Evolutionary conservation across 2,888 invertebrate genomes (phyloP).

Genomic region (Acleris laterana): DNA sequence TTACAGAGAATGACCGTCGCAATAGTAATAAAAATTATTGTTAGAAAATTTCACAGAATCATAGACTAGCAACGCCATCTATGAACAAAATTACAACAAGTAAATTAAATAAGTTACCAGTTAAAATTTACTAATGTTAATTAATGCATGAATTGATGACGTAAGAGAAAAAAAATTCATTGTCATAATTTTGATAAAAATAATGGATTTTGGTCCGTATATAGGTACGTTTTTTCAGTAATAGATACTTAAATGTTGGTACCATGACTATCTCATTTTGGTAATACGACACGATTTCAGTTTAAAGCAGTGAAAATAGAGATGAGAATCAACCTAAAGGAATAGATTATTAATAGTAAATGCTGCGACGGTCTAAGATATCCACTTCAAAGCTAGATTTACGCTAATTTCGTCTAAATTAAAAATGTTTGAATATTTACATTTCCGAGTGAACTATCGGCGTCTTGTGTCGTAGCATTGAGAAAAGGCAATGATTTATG

Average conservation of each 20-base stretch:
- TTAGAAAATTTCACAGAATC: no score
- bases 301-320: background rate
- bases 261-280: no score
- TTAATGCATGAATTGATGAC: background rate
- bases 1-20: slow-evolving; percentile 65
- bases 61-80: background rate
- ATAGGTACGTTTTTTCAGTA: no score
- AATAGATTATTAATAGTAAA: background rate
- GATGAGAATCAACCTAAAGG: background rate
- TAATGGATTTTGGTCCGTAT: background rate
- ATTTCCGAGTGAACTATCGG: slow-evolving; percentile 44
- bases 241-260: no score
- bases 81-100: background rate
- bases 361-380: slow-evolving; percentile 68
- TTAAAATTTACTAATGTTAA: background rate
- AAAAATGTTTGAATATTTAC: slow-evolving; percentile 68
- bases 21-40: slow-evolving; percentile 43
- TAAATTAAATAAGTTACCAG: background rate
- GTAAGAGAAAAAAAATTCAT: background rate
- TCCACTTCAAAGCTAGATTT: slow-evolving; percentile 68
- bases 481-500: background rate
- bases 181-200: slow-evolving; percentile 2
- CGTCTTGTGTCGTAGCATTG: slow-evolving; percentile 51
- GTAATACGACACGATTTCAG: background rate
- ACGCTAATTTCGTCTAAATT: slow-evolving; percentile 74